phyloP scores from a whole-genome alignment of 2,797 vertebrate species.

The Taeniopygia guttata region DNA sequence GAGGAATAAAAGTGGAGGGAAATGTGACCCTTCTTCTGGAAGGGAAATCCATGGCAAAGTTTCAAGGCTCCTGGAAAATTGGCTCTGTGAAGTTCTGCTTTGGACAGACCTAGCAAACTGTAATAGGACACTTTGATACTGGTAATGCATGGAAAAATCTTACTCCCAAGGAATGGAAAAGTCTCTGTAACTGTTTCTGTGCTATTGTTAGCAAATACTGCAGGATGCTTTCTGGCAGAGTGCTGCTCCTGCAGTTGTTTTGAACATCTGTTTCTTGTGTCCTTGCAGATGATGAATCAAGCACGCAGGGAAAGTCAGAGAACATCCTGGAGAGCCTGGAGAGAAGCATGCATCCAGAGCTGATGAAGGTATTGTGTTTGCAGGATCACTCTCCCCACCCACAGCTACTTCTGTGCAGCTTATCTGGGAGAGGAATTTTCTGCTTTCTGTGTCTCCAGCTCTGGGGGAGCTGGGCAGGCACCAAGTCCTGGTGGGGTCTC shows the following conservation, averaged over 20 bases:
- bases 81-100: not conserved
- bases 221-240: not conserved
- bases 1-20: constrained; percentile 33
- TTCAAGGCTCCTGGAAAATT: constrained; percentile 53
- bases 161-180: not conserved
- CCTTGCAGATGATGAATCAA: constrained; percentile 87
- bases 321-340: constrained; percentile 89
- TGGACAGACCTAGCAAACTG: not conserved
- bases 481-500: not conserved
- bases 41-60: constrained; percentile 48
- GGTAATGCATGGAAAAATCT: constrained; percentile 28
- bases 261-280: constrained; percentile 71
- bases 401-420: not conserved
- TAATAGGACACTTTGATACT: not conserved
- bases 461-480: not conserved
- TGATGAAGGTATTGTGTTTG: constrained; percentile 86
- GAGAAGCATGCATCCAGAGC: constrained; percentile 91
- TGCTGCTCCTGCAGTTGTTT: not conserved
- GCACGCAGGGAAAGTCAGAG: constrained; percentile 89
- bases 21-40: not conserved
- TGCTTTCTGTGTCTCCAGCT: not conserved
- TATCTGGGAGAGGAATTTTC: not conserved
- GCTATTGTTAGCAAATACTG: constrained; percentile 15
- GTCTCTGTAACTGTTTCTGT: not conserved
- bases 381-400: rapidly evolving